Conservation (phyloP, 2,888 invertebrate species). For the Lucinisca nassula region DNA sequence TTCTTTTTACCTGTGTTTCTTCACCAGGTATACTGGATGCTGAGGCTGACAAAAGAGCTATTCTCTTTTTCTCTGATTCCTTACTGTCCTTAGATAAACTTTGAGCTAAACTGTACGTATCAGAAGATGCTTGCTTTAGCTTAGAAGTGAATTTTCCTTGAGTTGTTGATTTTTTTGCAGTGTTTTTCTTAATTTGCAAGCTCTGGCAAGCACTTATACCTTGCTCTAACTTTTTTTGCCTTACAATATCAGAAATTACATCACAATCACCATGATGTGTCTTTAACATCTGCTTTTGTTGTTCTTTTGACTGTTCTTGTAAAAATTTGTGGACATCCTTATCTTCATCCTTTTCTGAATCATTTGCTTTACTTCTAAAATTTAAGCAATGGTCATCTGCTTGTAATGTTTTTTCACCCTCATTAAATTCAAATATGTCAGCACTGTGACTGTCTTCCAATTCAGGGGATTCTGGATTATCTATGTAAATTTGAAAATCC, state of each 20-base stretch:
- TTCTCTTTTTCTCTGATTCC: not conserved
- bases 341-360: no score
- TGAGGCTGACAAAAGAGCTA: not conserved
- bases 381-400: not conserved
- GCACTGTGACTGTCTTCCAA: not conserved
- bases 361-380: not conserved
- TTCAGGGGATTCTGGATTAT: constrained; percentile 59
- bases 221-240: not conserved
- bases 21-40: no score
- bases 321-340: not conserved
- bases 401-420: not conserved
- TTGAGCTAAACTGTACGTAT: no score
- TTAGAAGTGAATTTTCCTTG: not conserved
- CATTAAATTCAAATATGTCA: not conserved
- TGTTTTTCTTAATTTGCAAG: not conserved
- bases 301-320: not conserved
- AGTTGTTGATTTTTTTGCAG: constrained; percentile 18
- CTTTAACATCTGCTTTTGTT: not conserved
- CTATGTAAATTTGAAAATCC: constrained; percentile 66
- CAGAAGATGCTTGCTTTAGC: not conserved
- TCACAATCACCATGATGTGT: not conserved
- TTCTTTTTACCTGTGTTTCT: not conserved
- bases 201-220: not conserved
- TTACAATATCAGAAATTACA: not conserved
- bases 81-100: no score